phyloP scores from a whole-genome alignment of 2,888 invertebrate genomes.

The Thymelicus sylvestris region DNA sequence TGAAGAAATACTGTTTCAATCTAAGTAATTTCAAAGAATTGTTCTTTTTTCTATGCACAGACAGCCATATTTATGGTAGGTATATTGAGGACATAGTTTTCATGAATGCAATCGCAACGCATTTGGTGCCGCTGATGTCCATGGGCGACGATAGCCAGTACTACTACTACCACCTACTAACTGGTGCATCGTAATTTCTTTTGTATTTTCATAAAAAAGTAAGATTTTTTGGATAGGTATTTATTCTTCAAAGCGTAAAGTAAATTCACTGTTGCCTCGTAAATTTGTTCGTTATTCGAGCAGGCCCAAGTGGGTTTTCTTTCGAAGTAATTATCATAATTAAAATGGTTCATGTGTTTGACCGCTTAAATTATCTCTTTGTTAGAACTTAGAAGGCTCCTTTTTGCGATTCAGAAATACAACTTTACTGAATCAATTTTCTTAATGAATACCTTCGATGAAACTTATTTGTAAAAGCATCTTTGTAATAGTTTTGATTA shows the following conservation, averaged over 20 bases:
- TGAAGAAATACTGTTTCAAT: no score
- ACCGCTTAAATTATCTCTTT: slow-evolving; percentile 20
- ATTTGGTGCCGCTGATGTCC: no score
- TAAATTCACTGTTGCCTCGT: not conserved
- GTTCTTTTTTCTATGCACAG: no score
- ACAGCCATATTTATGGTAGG: no score
- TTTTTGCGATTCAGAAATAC: slow-evolving; percentile 55
- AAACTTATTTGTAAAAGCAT: slow-evolving; percentile 8
- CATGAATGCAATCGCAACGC: no score
- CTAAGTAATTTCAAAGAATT: no score
- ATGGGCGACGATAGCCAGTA: no score
- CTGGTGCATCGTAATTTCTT: no score
- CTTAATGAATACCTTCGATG: slow-evolving; percentile 44
- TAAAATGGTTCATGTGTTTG: slow-evolving; percentile 18
- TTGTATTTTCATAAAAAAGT: no score
- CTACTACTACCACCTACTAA: no score
- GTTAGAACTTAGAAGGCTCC: slow-evolving; percentile 36
- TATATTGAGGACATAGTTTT: no score
- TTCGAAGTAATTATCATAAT: slow-evolving; percentile 27
- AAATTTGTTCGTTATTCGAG: slow-evolving; percentile 3
- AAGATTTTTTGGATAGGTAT: not conserved
- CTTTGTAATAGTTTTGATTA: not conserved
- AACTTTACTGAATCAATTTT: slow-evolving; percentile 58
- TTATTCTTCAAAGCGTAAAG: not conserved
- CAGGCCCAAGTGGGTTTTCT: slow-evolving; percentile 7